Conservation (phyloP, 2,113 vertebrate genomes). For the Pomatorhinus ruficollis region DNA sequence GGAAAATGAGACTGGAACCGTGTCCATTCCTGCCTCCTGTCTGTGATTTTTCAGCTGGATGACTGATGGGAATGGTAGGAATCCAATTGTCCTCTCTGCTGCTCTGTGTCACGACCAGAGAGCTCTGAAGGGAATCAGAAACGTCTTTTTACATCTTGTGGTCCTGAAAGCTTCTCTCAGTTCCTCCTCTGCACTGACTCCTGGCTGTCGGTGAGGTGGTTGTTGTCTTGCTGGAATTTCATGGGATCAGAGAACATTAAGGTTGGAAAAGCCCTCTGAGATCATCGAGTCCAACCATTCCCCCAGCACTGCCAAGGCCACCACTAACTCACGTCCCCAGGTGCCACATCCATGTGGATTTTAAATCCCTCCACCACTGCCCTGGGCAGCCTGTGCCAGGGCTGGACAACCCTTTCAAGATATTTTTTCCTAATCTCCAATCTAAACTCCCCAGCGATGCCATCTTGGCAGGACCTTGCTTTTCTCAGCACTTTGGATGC, state of each 20-base stretch:
- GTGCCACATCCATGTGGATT: background rate
- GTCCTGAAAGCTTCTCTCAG: background rate
- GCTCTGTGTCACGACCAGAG: background rate
- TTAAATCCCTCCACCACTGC: background rate
- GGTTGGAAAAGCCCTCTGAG: background rate
- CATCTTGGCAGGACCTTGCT: background rate
- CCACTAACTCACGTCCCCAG: background rate
- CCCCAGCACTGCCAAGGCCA: background rate
- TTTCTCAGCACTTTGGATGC: background rate
- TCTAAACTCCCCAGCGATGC: background rate
- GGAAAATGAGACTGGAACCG: background rate
- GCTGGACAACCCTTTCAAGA: background rate
- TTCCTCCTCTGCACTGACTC: accelerated
- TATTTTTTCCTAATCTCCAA: background rate
- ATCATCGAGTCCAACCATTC: background rate
- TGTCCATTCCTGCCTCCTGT: background rate
- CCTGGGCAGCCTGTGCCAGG: background rate
- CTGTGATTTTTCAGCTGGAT: background rate
- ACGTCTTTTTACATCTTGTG: background rate
- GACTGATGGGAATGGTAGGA: background rate
- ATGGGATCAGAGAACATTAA: background rate
- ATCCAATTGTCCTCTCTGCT: background rate
- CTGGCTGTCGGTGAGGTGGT: accelerated
- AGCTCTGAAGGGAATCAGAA: background rate
- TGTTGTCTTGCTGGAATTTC: background rate